phyloP scores from a whole-genome alignment of 1,140 invertebrate species.

The Hormaphis cornu region DNA sequence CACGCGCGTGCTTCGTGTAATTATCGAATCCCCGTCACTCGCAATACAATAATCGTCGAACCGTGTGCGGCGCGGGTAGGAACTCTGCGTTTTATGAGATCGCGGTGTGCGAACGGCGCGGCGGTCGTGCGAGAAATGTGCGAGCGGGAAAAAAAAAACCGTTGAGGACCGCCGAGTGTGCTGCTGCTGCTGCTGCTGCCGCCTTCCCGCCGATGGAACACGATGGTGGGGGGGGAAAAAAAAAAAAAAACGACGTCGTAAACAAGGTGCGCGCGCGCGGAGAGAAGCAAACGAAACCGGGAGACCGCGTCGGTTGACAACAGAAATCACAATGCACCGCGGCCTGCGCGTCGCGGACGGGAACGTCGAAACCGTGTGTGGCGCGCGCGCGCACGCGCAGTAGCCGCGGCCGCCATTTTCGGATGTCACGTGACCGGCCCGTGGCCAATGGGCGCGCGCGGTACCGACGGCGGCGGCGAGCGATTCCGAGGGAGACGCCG shows the following conservation, averaged over 20 bases:
- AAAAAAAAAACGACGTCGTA: not conserved
- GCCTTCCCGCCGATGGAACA: too few relatives aligned
- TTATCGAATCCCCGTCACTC: too few relatives aligned
- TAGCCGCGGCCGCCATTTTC: not conserved
- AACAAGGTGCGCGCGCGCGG: not conserved
- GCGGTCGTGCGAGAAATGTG: not conserved
- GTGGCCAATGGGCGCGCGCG: not conserved
- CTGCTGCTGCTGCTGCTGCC: too few relatives aligned
- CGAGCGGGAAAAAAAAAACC: not conserved
- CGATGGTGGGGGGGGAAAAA: not conserved
- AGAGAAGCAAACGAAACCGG: too few relatives aligned
- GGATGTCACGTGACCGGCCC: not conserved
- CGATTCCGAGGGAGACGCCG: not conserved
- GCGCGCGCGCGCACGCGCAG: not conserved
- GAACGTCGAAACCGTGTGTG: not conserved
- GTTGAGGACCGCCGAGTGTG: conserved; percentile 11
- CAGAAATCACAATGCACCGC: too few relatives aligned
- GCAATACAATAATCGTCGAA: too few relatives aligned
- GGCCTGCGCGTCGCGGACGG: too few relatives aligned
- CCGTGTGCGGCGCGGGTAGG: not conserved
- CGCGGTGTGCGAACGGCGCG: not conserved
- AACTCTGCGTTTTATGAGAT: too few relatives aligned
- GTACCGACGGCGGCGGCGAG: not conserved
- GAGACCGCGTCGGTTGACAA: too few relatives aligned
- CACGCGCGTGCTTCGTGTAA: too few relatives aligned